Percentiles rank a stretch among this genome's conserved stretches.
These are phyloP conservation scores for Shargacucullia verbasci DNA, from an alignment of 2,888 invertebrate species.

Conservation along the genomic window DNA sequence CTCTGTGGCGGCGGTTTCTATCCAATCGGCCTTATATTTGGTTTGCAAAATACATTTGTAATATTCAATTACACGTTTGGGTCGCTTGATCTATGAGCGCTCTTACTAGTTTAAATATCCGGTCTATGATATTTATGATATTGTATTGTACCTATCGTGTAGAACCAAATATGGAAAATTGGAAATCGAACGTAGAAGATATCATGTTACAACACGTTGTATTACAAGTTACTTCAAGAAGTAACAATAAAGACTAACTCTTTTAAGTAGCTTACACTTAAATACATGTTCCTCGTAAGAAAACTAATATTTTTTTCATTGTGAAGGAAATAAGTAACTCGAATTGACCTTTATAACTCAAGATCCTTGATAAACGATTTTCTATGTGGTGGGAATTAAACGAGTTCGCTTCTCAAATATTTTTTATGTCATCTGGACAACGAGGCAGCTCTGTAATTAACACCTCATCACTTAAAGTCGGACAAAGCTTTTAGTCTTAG, in stretches of 20 bases:
- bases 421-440: conserved; percentile 27
- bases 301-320: too few species aligned
- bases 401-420: conserved; percentile 28
- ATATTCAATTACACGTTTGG: conserved; percentile 56
- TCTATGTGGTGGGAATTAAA: conserved; percentile 24
- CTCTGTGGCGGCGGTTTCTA: conserved; percentile 59
- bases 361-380: conserved; percentile 33
- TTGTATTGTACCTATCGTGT: neutral
- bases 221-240: too few species aligned
- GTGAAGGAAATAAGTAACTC: conserved; percentile 25
- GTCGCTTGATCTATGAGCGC: conserved; percentile 46
- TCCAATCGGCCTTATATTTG: conserved; percentile 62
- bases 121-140: conserved; percentile 10
- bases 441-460: conserved; percentile 43
- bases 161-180: too few species aligned
- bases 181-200: too few species aligned
- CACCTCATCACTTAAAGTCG: conserved; percentile 47
- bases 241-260: too few species aligned
- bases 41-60: conserved; percentile 56
- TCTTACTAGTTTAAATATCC: conserved; percentile 23
- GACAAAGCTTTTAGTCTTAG: conserved; percentile 25
- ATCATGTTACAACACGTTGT: too few species aligned
- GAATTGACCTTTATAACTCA: conserved; percentile 28
- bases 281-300: too few species aligned
- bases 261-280: neutral